A percentile compares a stretch with the other conserved stretches of the same genome.
These are phyloP conservation scores for Lagopus muta DNA, from an alignment of 2,113 vertebrate genomes.

Conservation along the genomic window DNA sequence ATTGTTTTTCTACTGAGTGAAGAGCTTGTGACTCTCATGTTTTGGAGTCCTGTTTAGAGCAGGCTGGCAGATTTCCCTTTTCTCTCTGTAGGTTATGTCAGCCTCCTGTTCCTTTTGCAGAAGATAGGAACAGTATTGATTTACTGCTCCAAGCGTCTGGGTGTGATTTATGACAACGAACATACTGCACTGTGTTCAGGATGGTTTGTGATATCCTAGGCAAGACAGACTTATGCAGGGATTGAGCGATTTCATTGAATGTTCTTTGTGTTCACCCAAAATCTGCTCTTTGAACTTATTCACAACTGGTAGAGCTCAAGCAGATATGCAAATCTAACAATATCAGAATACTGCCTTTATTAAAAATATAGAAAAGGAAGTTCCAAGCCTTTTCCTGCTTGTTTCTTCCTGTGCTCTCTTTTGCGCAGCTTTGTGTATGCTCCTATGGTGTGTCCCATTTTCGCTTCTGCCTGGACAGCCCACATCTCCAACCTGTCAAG, in stretches of 20 bases:
- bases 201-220: neutral
- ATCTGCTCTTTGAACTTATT: neutral
- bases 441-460: neutral
- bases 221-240: neutral
- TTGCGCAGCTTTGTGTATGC: neutral
- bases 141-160: constrained; percentile 25
- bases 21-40: neutral
- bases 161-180: constrained; percentile 68
- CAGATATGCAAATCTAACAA: neutral
- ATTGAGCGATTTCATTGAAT: neutral
- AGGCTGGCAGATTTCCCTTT: constrained; percentile 30
- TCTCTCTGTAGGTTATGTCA: constrained; percentile 35
- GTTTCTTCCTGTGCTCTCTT: neutral
- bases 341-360: neutral
- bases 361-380: neutral
- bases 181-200: constrained; percentile 16
- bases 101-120: constrained; percentile 31
- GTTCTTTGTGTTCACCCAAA: neutral
- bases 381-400: neutral
- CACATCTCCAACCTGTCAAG: neutral
- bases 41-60: neutral
- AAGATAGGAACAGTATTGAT: constrained; percentile 61
- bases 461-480: neutral
- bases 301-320: neutral
- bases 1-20: neutral